Base-by-base conservation (phyloP, 2,888 invertebrate species). In the Drosophila acutilabella region DNA sequence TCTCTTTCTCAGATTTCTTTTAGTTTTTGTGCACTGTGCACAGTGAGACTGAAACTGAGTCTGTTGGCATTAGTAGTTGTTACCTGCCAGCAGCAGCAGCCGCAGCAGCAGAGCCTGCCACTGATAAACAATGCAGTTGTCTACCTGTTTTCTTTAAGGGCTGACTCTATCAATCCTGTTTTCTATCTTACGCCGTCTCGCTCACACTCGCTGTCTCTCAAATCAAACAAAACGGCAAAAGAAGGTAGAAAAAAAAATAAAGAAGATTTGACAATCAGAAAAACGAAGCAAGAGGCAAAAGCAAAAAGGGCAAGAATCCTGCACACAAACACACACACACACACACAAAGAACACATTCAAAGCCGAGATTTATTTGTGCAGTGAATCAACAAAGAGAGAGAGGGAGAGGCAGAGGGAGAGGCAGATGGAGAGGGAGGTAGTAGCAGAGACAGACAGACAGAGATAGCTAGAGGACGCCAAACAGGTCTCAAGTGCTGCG, bases 291-390 rank as follows among this genome's bases (percentile, higher is more conserved):
- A 67, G 67, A 61, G 16, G 14, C 50, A 47, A 74, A 71, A 67
- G 68, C 65, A 62, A 85, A 77, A 85, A 87, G 65, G 67, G 74
- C 69, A 80, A 78, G 79, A 85, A 73, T 84, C 81, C 86, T 82
- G 81, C 67, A 61, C 65, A 81, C 56, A 56, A 45, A 65, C 56
- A 53, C 56, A 56, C 45, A 64, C 56, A 56, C 45, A 64, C 56
- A 53, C 45, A 65, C 66, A 64, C 64, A 58, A 64, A 71, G 81
- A 80, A 75, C 64, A 87, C 78, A 80, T 81, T 87, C 75, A 87
- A 87, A 84, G 82, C 82, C 57, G 84, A 85, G 85, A 85, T 85
- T 85, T 85, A 85, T 86, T 83, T 85, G 85, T 88, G 85, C 85
- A 85, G 81, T 88, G 83, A 81, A 81, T 85, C 83, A 82, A 85